Conservation (phyloP, 2,888 invertebrate genomes). For the Archips xylosteana region DNA sequence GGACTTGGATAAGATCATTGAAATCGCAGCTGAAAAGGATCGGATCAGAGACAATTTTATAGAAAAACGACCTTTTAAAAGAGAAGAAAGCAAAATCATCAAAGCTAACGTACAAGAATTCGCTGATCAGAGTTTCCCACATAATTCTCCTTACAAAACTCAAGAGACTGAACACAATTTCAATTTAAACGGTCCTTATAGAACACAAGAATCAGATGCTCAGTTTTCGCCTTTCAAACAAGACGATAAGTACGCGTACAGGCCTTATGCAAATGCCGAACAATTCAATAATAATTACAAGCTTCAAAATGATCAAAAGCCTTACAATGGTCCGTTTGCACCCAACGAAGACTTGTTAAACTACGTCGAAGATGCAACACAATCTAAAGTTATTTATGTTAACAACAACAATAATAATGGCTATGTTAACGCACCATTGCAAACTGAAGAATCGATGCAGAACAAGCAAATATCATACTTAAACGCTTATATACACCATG, state of each 20-base stretch:
- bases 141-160: conserved; percentile 44
- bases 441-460: conserved; percentile 51
- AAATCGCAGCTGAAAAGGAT: conserved; percentile 61
- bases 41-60: conserved; percentile 45
- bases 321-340: conserved; percentile 26
- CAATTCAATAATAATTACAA: conserved; percentile 31
- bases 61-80: conserved; percentile 29
- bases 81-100: conserved; percentile 25
- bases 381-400: conserved; percentile 38
- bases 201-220: conserved; percentile 18
- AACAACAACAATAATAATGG: conserved; percentile 35
- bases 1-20: conserved; percentile 72
- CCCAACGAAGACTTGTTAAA: conserved; percentile 27
- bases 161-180: conserved; percentile 38
- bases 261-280: not conserved
- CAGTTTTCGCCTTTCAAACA: not conserved
- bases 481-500: conserved; percentile 49
- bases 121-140: conserved; percentile 44
- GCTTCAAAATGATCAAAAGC: conserved; percentile 33
- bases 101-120: conserved; percentile 42
- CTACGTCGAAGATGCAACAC: conserved; percentile 40
- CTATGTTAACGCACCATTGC: conserved; percentile 43
- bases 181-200: conserved; percentile 28
- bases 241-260: not conserved
- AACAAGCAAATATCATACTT: conserved; percentile 51